Base-by-base conservation (phyloP, 1,140 invertebrate species). In the Ips nitidus region DNA sequence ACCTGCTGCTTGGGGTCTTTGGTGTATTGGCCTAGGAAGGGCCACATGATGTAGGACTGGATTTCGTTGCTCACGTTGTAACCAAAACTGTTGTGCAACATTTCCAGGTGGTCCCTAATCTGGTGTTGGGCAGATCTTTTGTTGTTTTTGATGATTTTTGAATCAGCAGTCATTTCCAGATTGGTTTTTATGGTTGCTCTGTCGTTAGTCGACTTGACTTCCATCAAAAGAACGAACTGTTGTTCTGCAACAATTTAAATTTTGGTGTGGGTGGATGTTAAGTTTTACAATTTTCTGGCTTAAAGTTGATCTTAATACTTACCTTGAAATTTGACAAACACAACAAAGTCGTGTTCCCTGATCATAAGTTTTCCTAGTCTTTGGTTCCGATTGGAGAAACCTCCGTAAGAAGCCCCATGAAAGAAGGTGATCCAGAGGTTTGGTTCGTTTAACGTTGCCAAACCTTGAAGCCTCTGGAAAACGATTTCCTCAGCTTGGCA, bases 171-270 rank as follows among this genome's bases (percentile, higher is more conserved):
- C 36, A 73, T 66, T 50, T 74, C 71, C 5, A 75, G 5, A 50
- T 75, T 70, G n/a, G 64, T 50, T 42, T 70, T 69, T 8, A 57
- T 66, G 3, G 73, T 75, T 2, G 64, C 66, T 4, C 56, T 52
- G 56, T 81, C 80, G 52, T 77, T 76, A 5, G 77, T 79, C 8
- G 80, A 81, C 74, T 81, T 81, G 1, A 81, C 78, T 76, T 81
- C 80, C 3, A 75, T 67, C 2, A 81, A 68, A 1, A 72, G 62
- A 4, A 80, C 74, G 62, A 69, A 76, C 57, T 72, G 69, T 69
- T 74, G 74, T 39, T 73, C 80, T 81, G 61, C 6, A 40, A 59
- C 6, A 59, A 36, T 62, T 8, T 22, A 47, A 6, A 4, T 37
- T 55, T 55, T 55, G 1, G 37, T 55, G 2, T 58, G 22, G 22